Percentiles rank a stretch among this genome's conserved stretches.
Evolutionary conservation across 2,888 invertebrate genomes (phyloP).

Genomic region (Agrotis clavis): DNA sequence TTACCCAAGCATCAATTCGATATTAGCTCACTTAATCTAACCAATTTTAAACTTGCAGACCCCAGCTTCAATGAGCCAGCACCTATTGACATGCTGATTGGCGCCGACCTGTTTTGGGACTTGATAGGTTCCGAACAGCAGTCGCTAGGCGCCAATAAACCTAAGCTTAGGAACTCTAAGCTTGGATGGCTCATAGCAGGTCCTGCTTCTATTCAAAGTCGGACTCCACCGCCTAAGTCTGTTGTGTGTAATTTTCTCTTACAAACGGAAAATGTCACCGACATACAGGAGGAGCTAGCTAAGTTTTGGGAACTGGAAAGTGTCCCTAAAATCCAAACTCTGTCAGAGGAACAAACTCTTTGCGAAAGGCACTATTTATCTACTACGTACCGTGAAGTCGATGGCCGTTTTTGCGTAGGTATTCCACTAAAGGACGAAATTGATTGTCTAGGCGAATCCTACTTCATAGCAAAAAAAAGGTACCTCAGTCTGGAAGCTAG

Average conservation of each 20-base stretch:
- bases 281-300: too few species aligned
- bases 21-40: slow-evolving; percentile 16
- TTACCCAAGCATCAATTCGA: slow-evolving; percentile 8
- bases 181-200: too few species aligned
- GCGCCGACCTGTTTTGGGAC: slow-evolving; percentile 14
- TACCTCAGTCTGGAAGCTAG: too few species aligned
- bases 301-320: too few species aligned
- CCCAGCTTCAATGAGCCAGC: slow-evolving; percentile 39
- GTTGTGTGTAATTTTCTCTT: too few species aligned
- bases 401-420: slow-evolving; percentile 15
- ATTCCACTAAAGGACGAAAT: slow-evolving; percentile 6
- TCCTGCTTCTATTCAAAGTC: too few species aligned
- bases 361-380: slow-evolving; percentile 16
- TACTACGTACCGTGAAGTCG: not conserved
- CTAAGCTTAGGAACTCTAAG: slow-evolving; percentile 33
- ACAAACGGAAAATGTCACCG: too few species aligned
- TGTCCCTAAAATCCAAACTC: slow-evolving; percentile 23
- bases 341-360: not conserved
- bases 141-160: slow-evolving; percentile 38
- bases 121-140: slow-evolving; percentile 51
- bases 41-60: slow-evolving; percentile 28
- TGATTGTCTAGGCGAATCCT: slow-evolving; percentile 17
- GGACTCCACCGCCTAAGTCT: too few species aligned
- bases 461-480: slow-evolving; percentile 17
- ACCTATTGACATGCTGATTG: slow-evolving; percentile 22